A percentile compares a stretch with the other conserved stretches of the same genome.
Conservation (phyloP, 2,113 vertebrate species). For the Mystacornis crossleyi region DNA sequence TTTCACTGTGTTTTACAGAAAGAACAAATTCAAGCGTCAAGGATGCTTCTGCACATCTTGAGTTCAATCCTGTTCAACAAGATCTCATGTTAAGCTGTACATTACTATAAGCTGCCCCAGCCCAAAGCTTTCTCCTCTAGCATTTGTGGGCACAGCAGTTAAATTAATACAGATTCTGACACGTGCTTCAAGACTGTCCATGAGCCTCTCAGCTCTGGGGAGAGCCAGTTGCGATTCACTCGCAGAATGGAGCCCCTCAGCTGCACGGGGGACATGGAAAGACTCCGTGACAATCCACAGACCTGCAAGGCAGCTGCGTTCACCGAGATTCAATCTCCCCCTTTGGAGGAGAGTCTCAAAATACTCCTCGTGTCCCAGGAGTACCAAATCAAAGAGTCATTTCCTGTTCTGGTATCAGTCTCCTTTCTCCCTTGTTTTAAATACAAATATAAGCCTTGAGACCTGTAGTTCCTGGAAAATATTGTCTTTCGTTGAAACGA, state of each 20-base stretch:
- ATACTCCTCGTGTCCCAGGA: neutral
- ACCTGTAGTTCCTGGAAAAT: neutral
- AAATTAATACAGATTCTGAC: neutral
- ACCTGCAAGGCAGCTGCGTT: neutral
- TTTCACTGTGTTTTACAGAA: neutral
- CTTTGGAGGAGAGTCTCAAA: neutral
- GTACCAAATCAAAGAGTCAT: neutral
- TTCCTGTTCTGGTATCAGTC: neutral
- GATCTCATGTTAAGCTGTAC: neutral
- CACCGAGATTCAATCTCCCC: rapidly evolving
- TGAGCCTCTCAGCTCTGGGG: neutral
- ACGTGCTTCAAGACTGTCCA: neutral
- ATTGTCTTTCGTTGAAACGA: neutral
- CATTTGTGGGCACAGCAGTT: neutral
- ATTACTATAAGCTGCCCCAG: neutral
- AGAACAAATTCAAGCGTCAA: neutral
- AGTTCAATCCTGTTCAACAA: neutral
- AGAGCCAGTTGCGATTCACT: neutral
- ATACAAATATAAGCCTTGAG: neutral
- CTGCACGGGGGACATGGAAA: neutral
- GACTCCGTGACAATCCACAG: neutral
- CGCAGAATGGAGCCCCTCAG: neutral
- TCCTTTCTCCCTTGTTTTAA: neutral
- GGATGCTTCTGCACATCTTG: neutral
- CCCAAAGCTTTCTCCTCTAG: neutral